Conservation (phyloP, 2,797 vertebrate genomes). For the Orientallactaga sibirica region DNA sequence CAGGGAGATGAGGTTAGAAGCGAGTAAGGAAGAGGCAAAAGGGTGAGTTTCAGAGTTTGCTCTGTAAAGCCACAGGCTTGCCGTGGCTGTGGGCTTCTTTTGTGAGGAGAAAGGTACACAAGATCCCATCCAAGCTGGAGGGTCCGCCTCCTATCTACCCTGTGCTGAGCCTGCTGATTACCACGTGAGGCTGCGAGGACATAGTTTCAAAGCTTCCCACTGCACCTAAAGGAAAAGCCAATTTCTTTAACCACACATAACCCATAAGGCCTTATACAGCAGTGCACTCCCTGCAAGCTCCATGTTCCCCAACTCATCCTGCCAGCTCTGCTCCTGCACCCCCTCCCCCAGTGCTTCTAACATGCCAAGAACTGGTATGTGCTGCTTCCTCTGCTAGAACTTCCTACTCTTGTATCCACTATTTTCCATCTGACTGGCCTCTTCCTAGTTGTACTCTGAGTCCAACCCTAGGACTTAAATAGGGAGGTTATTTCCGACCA, state of each 20-base stretch:
- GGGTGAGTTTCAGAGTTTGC: not conserved
- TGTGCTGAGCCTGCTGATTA: not conserved
- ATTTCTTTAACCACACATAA: not conserved
- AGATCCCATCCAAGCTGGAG: not conserved
- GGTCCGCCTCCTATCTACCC: not conserved
- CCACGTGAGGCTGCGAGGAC: slow-evolving; percentile 34
- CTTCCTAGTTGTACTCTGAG: not conserved
- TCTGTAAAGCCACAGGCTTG: not conserved
- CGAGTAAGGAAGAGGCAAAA: not conserved
- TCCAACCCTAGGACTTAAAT: not conserved
- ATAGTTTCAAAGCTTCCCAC: not conserved
- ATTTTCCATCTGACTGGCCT: not conserved
- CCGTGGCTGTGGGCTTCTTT: not conserved
- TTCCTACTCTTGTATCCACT: accelerated
- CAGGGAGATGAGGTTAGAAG: not conserved
- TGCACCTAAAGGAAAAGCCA: not conserved
- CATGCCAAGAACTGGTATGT: not conserved
- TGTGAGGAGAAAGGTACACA: not conserved
- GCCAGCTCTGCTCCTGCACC: not conserved
- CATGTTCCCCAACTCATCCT: not conserved
- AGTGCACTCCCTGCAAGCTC: not conserved
- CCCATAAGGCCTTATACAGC: not conserved
- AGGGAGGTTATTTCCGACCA: not conserved
- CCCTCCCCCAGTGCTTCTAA: not conserved
- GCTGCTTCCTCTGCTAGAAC: not conserved